These are phyloP conservation scores for Blennius ocellaris DNA, from an alignment of 2,113 vertebrate species.

Conservation along the genomic window DNA sequence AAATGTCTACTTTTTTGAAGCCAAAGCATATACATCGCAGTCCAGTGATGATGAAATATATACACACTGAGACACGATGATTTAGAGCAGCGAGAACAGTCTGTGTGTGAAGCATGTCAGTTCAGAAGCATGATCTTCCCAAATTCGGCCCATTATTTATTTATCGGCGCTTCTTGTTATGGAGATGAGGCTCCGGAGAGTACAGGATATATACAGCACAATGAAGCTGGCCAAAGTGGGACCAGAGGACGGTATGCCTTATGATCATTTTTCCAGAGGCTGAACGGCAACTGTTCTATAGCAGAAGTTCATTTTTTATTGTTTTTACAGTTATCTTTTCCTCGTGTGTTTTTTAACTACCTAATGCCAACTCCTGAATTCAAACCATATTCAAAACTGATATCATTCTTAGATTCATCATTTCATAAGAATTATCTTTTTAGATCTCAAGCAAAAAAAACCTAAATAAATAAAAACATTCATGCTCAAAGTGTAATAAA, in stretches of 20 bases:
- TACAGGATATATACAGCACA: constrained; percentile 8
- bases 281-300: constrained; percentile 14
- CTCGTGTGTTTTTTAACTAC: background rate
- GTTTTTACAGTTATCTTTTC: constrained; percentile 24
- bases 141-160: constrained; percentile 67
- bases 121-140: constrained; percentile 49
- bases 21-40: constrained; percentile 34
- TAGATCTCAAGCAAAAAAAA: too few relatives aligned
- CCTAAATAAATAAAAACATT: too few relatives aligned
- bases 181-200: constrained; percentile 47
- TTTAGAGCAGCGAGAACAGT: constrained; percentile 68
- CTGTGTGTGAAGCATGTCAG: constrained; percentile 63
- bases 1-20: constrained; percentile 35
- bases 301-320: constrained; percentile 2
- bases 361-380: too few relatives aligned
- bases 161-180: constrained; percentile 58
- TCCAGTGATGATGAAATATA: constrained; percentile 43
- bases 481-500: background rate
- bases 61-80: constrained; percentile 37
- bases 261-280: constrained; percentile 40
- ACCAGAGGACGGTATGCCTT: constrained; percentile 11
- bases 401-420: too few relatives aligned
- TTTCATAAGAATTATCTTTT: too few relatives aligned
- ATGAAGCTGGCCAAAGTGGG: constrained; percentile 28
- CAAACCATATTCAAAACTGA: too few relatives aligned